Base-by-base conservation (phyloP, 2,113 vertebrate species). In the Raja brachyura region DNA sequence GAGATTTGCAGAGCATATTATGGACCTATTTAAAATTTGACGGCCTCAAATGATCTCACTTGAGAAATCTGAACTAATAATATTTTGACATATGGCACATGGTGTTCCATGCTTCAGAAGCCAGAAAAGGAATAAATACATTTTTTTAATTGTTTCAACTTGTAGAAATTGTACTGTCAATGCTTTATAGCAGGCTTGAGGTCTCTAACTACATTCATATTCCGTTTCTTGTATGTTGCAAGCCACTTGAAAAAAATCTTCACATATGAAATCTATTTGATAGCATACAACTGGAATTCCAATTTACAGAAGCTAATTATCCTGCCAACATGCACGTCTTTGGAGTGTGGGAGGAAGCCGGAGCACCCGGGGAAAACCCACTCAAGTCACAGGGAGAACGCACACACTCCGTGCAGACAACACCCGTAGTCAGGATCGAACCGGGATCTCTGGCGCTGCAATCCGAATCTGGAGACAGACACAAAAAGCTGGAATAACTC, bases 221-320 rank as follows among this genome's bases (percentile, higher is more conserved):
- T 79, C 93, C n/a, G 92, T 0, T 93, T n/a, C 0, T 5, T 39
- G 66, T 25, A 8, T 28, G 75, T 93, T 63, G 28, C 94, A 81
- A 93, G 93, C 94, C 93, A 94, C 93, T 33, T 93, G 70, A 93
- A 94, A 94, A 93, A 94, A 95, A 94, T 94, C 95, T 93, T 93
- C 93, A 85, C 94, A 94, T 94, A 90, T 92, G 93, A 94, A 94
- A 94, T 48, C 39, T 96, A 96, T 94, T 95, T 95, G 95, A 95
- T 94, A 95, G 96, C 93, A 95, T 96, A 96, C 95, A 96, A 96
- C 95, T 95, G 90, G 33, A 94, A 95, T 95, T 95, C 95, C 93
- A 94, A 95, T 93, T 94, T 94, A 96, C 96, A 97, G 39, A 48
- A 48, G 39, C 39, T 48, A 48, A 48, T 48, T 48, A 3, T 48